Evolutionary conservation across 2,888 invertebrate genomes (phyloP), one percentile per base, ranked within the genome.

Genomic region (Prosopocoilus inquinatus): DNA sequence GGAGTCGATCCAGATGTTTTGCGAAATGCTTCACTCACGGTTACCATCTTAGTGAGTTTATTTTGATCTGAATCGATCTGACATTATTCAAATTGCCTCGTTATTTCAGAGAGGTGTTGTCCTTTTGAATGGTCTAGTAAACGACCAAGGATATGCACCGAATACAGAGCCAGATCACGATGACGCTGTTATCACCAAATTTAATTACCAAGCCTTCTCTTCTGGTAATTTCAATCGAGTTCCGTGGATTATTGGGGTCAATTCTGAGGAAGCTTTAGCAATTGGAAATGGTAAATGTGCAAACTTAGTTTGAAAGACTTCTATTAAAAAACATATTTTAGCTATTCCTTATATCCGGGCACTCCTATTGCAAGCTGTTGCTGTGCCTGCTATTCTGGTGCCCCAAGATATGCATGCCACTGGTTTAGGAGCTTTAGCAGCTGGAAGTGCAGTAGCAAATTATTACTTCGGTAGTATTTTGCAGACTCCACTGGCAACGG

Each of bases 381-480:
- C 20, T 20, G 4, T 2, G 4, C 20, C 2, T 1, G 20, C 75
- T 2, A 73, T 79, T 38, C 79, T 82, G 1, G 71, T 76, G 9
- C 76, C 68, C 8, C 50, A 54, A 11, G 66, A 64, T 50, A 64
- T 70, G 65, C 67, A 70, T 47, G 13, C 16, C 16, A 16, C 8
- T n/a, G 9, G 36, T 20, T 12, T 15, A 35, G 35, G 34, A 5
- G 20, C 53, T 15, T 11, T n/a, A 3, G 59, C 59, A 43, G 28
- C 2, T 9, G 60, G 57, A 15, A 58, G 50, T 1, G 43, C 45
- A 38, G 20, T 51, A 3, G 63, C 61, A 36, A 61, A 58, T 12
- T 47, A 53, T 11, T 56, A 56, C 16, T 67, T 45, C 4, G 55
- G 59, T n/a, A 56, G 53, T 28, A 46, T 7, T 28, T 28, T 28